phyloP scores from a whole-genome alignment of 2,888 invertebrate genomes.

The Cantharis rustica region DNA sequence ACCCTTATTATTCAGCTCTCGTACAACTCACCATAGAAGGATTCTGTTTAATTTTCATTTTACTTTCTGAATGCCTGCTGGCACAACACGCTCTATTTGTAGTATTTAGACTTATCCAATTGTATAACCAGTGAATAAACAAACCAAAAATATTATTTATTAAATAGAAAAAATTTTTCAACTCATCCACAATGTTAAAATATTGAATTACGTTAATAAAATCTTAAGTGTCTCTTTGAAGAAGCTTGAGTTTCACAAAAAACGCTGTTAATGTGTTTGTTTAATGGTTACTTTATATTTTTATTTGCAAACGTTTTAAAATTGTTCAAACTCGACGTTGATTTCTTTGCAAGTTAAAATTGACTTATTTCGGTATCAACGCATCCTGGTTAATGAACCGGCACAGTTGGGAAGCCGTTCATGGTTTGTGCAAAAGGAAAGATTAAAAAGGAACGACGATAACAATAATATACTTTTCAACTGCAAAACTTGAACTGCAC shows the following conservation, averaged over 20 bases:
- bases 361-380: neutral
- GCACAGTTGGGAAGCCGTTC: neutral
- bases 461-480: neutral
- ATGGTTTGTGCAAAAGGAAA: neutral
- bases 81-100: neutral
- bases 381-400: neutral
- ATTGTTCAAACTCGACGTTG: neutral
- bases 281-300: neutral
- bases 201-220: neutral
- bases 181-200: neutral
- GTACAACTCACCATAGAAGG: neutral
- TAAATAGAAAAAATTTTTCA: neutral
- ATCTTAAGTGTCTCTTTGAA: neutral
- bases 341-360: neutral
- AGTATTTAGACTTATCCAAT: neutral
- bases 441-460: neutral
- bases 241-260: neutral
- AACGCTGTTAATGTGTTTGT: neutral
- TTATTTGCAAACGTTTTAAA: neutral
- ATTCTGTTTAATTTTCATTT: neutral
- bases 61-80: neutral
- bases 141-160: neutral
- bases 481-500: neutral
- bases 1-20: neutral
- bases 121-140: neutral